Evolutionary conservation across 2,113 vertebrate genomes (phyloP), one percentile per base, ranked within the genome.

Genomic region (Indicator maculatus): DNA sequence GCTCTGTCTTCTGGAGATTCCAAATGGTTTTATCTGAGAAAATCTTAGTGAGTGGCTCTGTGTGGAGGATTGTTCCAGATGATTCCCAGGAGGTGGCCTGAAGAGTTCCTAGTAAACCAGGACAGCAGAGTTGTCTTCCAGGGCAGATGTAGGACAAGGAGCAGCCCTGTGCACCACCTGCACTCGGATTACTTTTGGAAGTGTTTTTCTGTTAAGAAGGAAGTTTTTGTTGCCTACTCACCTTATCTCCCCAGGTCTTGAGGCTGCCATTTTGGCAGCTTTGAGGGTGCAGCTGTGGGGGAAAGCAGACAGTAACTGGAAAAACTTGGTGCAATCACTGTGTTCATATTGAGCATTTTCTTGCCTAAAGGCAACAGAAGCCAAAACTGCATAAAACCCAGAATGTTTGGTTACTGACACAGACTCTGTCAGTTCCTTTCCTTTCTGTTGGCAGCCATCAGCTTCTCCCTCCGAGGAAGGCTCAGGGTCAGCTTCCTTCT

Each of bases 401-500:
- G 14, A 27, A 24, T 53, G 52, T 58, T 53, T 70, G 4, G 6
- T 64, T 6, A 6, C 14, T 61, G 9, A 5, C 1, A 2, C 5
- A 47, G 61, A 70, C 3, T 30, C 33, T 6, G 5, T 24, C 44
- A 16, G 27, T 53, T 52, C 30, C 41, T 33, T 47, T 39, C 19
- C 30, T 23, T 23, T 50, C 47, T 50, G 5, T 11, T 17, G 65
- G 55, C 38, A 83, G 38, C 36, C 23, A 0, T 36, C 0, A 0
- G 20, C 38, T 38, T 60, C 31, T 61, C 8, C 33, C 28, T 65
- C 9, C 3, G 23, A 38, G 56, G 52, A 70, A 65, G 24, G 18
- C 21, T 50, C 47, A 50, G 21, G 47, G 47, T 50, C 47, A 50
- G 47, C 47, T 50, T 50, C 20, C 20, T 10, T 23, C 20, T 50